Percentiles rank a stretch among this genome's conserved stretches.
phyloP scores from a whole-genome alignment of 2,797 vertebrate genomes.

The Luscinia luscinia region DNA sequence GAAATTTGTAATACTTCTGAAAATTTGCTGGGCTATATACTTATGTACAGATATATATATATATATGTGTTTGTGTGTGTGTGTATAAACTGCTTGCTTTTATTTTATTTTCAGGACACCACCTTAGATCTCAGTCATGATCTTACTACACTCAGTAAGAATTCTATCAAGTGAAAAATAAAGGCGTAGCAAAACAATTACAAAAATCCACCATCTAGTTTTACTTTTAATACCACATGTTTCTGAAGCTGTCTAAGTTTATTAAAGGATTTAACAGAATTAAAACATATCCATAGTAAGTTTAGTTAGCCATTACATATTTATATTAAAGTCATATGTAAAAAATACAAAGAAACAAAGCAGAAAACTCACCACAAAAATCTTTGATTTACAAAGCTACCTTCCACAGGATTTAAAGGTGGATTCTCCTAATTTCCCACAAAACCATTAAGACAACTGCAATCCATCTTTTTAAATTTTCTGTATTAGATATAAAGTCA shows the following conservation, averaged over 20 bases:
- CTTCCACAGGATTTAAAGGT: neutral
- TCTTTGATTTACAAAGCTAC: neutral
- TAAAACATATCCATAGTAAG: neutral
- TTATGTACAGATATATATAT: neutral
- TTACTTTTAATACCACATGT: neutral
- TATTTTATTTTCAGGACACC: neutral
- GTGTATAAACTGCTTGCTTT: neutral
- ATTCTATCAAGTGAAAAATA: neutral
- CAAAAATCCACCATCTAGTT: neutral
- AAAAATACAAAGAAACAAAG: neutral
- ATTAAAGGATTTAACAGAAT: neutral
- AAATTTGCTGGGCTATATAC: neutral
- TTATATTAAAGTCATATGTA: neutral
- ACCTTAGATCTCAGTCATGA: neutral
- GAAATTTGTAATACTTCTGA: neutral
- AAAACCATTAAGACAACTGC: neutral
- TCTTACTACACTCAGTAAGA: neutral
- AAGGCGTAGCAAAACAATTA: neutral
- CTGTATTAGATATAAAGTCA: neutral
- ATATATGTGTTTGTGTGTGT: neutral
- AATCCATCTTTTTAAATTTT: neutral
- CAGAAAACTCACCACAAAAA: neutral
- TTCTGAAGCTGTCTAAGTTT: neutral
- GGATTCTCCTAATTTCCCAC: neutral
- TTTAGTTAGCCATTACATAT: neutral